Evolutionary conservation across 1,140 invertebrate genomes (phyloP).

Genomic region (Drosophila erecta): DNA sequence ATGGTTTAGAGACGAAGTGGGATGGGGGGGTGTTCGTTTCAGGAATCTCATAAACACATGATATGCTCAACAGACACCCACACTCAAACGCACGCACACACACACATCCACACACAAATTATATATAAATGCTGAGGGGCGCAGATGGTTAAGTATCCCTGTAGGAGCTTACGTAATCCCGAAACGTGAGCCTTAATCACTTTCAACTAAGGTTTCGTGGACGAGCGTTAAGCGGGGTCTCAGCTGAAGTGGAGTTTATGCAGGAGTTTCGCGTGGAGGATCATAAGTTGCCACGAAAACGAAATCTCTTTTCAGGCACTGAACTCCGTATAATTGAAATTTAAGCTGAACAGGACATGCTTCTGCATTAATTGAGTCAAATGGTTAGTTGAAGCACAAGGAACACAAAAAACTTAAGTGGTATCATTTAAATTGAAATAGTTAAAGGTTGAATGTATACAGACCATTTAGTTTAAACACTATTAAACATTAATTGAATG

Average conservation of each 20-base stretch:
- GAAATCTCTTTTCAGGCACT: conserved; percentile 11
- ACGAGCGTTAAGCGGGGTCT: not conserved
- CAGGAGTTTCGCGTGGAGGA: conserved; percentile 35
- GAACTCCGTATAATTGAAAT: conserved; percentile 27
- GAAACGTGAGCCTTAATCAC: conserved; percentile 61
- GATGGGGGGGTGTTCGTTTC: conserved; percentile 55
- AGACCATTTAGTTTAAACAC: too few species aligned
- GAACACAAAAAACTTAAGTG: not conserved
- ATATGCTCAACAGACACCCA: conserved; percentile 58
- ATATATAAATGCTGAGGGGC: conserved; percentile 9
- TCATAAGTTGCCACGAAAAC: conserved; percentile 19
- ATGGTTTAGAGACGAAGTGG: conserved; percentile 6
- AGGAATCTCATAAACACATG: conserved; percentile 76
- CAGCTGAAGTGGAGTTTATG: conserved; percentile 37
- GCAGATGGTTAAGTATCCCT: conserved; percentile 71
- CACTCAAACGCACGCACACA: conserved; percentile 15
- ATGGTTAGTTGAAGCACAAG: not conserved
- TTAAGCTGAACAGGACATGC: conserved; percentile 7
- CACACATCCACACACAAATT: conserved; percentile 16
- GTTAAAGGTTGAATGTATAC: not conserved
- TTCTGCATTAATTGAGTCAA: conserved; percentile 28
- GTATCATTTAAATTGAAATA: too few species aligned
- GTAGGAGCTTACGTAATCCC: conserved; percentile 78
- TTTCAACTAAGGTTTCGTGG: conserved; percentile 24
- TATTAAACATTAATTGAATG: not conserved